Base-by-base conservation (phyloP, 2,113 vertebrate species). In the Ictalurus punctatus region DNA sequence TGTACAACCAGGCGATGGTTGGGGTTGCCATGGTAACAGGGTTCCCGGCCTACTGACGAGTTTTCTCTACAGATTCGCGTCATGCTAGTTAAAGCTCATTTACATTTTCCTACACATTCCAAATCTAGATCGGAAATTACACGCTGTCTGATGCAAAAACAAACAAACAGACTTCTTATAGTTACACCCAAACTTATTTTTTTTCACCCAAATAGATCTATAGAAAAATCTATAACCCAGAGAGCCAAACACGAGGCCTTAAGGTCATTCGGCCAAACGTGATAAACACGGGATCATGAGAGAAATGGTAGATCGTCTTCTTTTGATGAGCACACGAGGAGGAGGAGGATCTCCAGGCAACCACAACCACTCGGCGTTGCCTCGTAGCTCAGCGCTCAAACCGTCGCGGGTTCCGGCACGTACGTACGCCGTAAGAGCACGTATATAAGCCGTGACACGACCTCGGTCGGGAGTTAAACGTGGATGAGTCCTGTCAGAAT, bases 21-120 rank as follows among this genome's bases (percentile, higher is more conserved):
- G 9, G 44, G 81, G 92, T 91, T 90, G 82, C 90, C 61, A 88
- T 84, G 89, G 69, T 80, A 92, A 92, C 90, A 71, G 80, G 67
- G 74, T 78, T 67, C 80, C 84, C 90, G 78, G 84, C 80, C 81
- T 81, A 83, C 84, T 23, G 84, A 48, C 69, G n/a, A 73, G 78
- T 86, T 80, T 85, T 63, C 89, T 73, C 80, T 58, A 73, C 65
- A 85, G 65, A 84, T 90, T 88, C 37, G n/a, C 58, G 7, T 67
- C 7, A 30, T 40, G 59, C 44, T 87, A 69, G 83, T 59, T 89
- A 84, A 65, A 84, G 76, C 69, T 58, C 67, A 85, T 56, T 80
- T n/a, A 56, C 14, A 37, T 83, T 37, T 82, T 83, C 19, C 30
- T 61, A 40, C 30, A 81, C 10, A 1, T 37, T 59, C 7, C 17